Evolutionary conservation across 2,797 vertebrate species (phyloP).

Genomic region (Melanotaenia pygmaea): DNA sequence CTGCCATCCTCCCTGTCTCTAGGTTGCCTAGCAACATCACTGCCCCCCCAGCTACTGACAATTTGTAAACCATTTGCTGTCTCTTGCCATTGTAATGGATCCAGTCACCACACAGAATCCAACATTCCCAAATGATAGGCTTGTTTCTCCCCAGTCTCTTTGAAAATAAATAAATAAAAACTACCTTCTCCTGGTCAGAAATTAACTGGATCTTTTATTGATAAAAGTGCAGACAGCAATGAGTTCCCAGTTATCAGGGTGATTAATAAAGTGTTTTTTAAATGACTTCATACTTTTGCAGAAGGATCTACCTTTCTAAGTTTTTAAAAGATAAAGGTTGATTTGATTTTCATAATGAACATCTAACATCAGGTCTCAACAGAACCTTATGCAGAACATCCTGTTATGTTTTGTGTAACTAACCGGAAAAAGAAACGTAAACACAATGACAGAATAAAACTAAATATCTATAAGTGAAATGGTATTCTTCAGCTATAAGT

Average conservation of each 20-base stretch:
- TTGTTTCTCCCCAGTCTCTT: constrained; percentile 2
- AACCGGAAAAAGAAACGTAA: neutral
- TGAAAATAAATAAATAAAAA: constrained; percentile 12
- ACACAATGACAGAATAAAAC: neutral
- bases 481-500: neutral
- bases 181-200: neutral
- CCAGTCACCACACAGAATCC: constrained; percentile 59
- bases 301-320: neutral
- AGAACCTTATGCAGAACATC: neutral
- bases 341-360: neutral
- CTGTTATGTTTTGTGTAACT: constrained; percentile 1
- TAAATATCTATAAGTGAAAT: neutral
- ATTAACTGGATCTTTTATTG: neutral
- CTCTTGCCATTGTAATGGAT: constrained; percentile 75
- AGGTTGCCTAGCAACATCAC: constrained; percentile 83
- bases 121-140: constrained; percentile 49
- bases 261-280: neutral
- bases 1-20: constrained; percentile 73
- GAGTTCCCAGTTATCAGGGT: neutral
- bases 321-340: neutral
- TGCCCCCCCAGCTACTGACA: constrained; percentile 66
- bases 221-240: constrained; percentile 3
- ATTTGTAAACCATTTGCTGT: constrained; percentile 77
- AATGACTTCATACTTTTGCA: neutral
- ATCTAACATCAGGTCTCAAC: neutral